These are phyloP conservation scores for Vombatus ursinus DNA, from an alignment of 2,113 vertebrate species.

Conservation along the genomic window DNA sequence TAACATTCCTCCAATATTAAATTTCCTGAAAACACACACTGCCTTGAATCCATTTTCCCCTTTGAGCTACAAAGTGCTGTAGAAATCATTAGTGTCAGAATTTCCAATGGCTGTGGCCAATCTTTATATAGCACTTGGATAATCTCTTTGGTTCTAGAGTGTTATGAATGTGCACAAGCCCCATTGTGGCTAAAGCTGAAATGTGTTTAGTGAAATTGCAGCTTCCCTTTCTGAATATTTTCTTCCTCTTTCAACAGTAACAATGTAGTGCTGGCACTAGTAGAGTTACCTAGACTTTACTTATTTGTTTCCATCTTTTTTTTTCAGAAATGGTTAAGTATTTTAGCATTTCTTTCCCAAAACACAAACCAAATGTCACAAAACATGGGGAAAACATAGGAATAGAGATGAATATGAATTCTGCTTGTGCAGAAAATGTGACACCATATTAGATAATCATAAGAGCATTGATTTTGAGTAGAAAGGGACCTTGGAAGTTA, in stretches of 20 bases:
- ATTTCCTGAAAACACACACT: slow-evolving; percentile 43
- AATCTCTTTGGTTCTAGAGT: not conserved
- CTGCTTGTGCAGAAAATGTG: not conserved
- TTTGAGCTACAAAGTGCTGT: slow-evolving; percentile 8
- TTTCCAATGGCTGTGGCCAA: not conserved
- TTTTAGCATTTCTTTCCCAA: not conserved
- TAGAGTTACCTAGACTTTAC: not conserved
- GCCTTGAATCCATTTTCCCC: not conserved
- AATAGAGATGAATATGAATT: not conserved
- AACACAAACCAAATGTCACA: not conserved
- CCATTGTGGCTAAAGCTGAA: not conserved
- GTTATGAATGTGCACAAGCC: not conserved
- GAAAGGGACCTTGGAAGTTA: not conserved
- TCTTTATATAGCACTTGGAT: not conserved
- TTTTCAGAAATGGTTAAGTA: not conserved
- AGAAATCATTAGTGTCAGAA: not conserved
- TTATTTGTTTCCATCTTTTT: not conserved
- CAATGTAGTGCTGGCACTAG: not conserved
- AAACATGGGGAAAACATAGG: rapidly evolving
- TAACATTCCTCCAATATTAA: slow-evolving; percentile 28
- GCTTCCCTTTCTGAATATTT: not conserved
- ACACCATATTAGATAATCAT: not conserved
- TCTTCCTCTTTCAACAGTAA: not conserved
- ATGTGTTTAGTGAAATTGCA: not conserved
- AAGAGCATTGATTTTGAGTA: not conserved